phyloP scores from a whole-genome alignment of 2,888 invertebrate genomes.

The Drosophila pullipes region DNA sequence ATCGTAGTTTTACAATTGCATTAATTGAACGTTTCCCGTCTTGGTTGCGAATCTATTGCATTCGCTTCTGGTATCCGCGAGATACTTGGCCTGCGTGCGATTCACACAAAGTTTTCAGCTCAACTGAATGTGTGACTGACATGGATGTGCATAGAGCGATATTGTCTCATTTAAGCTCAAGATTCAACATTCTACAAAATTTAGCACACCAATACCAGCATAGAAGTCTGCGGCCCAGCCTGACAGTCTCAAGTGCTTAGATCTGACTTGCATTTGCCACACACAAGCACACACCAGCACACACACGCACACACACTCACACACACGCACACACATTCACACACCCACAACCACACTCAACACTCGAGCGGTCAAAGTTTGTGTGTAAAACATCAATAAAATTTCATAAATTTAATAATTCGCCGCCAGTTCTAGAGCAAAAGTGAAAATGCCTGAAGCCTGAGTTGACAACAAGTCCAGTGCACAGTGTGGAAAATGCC shows the following conservation, averaged over 20 bases:
- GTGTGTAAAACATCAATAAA: conserved; percentile 77
- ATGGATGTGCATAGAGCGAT: conserved; percentile 49
- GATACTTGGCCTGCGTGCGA: conserved; percentile 49
- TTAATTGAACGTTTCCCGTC: conserved; percentile 57
- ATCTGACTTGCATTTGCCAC: conserved; percentile 36
- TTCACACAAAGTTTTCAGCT: conserved; percentile 61
- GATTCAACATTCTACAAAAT: conserved; percentile 67
- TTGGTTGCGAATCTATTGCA: conserved; percentile 23
- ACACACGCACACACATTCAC: conserved; percentile 6
- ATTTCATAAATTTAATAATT: conserved; percentile 79
- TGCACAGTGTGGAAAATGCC: conserved; percentile 45
- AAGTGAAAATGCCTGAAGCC: conserved; percentile 65
- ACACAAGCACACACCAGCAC: conserved; percentile 16
- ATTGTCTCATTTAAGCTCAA: conserved; percentile 62
- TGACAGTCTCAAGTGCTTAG: conserved; percentile 55
- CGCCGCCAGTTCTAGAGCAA: conserved; percentile 60
- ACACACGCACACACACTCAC: conserved; percentile 13
- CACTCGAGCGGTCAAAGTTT: conserved; percentile 71
- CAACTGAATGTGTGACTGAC: conserved; percentile 62
- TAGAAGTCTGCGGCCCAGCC: conserved; percentile 28
- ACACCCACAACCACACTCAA: conserved; percentile 15
- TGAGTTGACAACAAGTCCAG: conserved; percentile 42
- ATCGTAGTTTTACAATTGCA: conserved; percentile 37
- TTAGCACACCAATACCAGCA: conserved; percentile 60
- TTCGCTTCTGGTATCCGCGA: conserved; percentile 24